Conservation (phyloP, 2,797 vertebrate genomes). For the Simalia tracyae region DNA sequence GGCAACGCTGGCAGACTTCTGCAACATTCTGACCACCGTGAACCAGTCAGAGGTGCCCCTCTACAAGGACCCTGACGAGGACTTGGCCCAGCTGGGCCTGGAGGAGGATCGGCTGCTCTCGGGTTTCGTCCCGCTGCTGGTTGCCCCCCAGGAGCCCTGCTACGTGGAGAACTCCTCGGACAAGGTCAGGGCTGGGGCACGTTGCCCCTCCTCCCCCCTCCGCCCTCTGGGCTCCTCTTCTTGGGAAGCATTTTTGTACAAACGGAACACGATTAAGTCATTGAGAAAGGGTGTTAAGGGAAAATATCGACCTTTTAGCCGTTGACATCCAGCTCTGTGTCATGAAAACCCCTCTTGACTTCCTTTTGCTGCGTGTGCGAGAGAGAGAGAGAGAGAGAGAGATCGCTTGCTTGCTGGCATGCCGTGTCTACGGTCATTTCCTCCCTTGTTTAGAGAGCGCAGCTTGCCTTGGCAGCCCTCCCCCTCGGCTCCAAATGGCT, state of each 20-base stretch:
- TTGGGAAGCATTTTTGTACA: constrained; percentile 91
- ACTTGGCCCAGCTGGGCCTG: constrained; percentile 81
- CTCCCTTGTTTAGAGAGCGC: constrained; percentile 99
- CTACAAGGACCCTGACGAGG: constrained; percentile 92
- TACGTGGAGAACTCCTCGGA: constrained; percentile 91
- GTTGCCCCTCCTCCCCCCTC: constrained; percentile 66
- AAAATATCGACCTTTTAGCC: constrained; percentile 98
- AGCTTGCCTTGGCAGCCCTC: constrained; percentile 98
- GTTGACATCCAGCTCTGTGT: constrained; percentile 91
- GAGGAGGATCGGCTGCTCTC: constrained; percentile 83
- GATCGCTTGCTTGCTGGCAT: constrained; percentile 84
- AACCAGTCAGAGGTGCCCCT: constrained; percentile 93
- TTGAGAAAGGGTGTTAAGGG: constrained; percentile 92
- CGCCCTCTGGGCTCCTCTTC: constrained; percentile 82
- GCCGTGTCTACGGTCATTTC: constrained; percentile 99
- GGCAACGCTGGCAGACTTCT: constrained; percentile 91
- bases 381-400: background rate
- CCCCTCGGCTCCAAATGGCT: constrained; percentile 97
- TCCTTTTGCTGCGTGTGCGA: constrained; percentile 69
- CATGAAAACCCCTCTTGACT: constrained; percentile 86
- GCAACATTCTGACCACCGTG: constrained; percentile 89
- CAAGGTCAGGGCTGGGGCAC: constrained; percentile 83
- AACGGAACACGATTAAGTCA: constrained; percentile 94
- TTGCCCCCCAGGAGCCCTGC: constrained; percentile 93
- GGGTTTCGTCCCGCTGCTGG: constrained; percentile 82